Evolutionary conservation across 2,113 vertebrate species (phyloP), one percentile per base, ranked within the genome.

Genomic region (Corythoichthys intestinalis): DNA sequence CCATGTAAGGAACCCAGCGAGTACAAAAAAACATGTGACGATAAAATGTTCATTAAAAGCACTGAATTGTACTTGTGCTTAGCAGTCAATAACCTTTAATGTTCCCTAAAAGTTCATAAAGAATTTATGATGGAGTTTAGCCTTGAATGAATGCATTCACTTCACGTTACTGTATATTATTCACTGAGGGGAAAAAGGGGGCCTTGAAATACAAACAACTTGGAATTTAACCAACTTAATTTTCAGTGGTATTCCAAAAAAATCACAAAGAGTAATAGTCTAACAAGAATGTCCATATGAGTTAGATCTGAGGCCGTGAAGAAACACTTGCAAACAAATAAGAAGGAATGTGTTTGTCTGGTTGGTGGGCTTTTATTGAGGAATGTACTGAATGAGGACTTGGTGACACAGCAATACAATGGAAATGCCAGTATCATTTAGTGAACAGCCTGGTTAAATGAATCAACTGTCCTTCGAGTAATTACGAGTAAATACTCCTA

Each of bases 281-380:
- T 44, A 15, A 41, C 8, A 2, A 28, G 6, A 44, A 44, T 13
- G 17, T 28, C 41, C n/a, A 47, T 47, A 34, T 13, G 11, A n/a
- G 20, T 47, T 37, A 14, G 2, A 47, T 47, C 41, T 7, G 12
- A 44, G 28, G 10, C 53, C 5, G 12, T 14, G 2, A 63, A 47
- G n/a, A 63, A 28, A 63, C n/a, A 46, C 39, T 60, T 60, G 54
- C 11, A 52, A 28, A 54, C n/a, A 44, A 39, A 62, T 20, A 63
- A 63, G 17, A 44, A 62, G 12, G 39, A 28, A 47, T 63, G 44
- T 46, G 44, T 46, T 20, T 11, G 8, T 28, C 41, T 12, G 41
- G 39, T 20, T 46, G 37, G 59, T 20, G 5, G 15, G 59, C 59
- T 11, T 47, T 63, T 34, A 47, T 47, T 47, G 44, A 8, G 61